These are phyloP conservation scores for Drosophila pallidifrons DNA, from an alignment of 1,140 invertebrate species.

Conservation along the genomic window DNA sequence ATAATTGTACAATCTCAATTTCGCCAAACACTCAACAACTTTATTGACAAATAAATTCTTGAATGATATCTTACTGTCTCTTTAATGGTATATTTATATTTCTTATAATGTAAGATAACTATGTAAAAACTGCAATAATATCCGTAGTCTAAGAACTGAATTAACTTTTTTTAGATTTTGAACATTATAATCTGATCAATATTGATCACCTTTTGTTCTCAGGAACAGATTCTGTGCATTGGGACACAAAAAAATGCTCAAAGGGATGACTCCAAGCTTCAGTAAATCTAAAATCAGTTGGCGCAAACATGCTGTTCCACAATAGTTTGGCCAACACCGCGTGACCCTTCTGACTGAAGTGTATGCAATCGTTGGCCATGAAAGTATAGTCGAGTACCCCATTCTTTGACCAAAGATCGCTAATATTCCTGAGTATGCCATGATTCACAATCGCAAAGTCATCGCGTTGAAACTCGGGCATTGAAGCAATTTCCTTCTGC, in stretches of 20 bases:
- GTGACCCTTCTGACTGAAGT: slow-evolving; percentile 88
- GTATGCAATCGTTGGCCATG: slow-evolving; percentile 90
- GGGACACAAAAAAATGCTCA: slow-evolving; percentile 32
- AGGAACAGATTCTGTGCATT: slow-evolving; percentile 4
- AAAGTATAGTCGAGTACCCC: slow-evolving; percentile 86
- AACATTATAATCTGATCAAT: background rate
- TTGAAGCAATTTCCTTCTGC: slow-evolving; percentile 72
- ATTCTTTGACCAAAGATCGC: slow-evolving; percentile 82
- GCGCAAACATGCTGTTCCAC: slow-evolving; percentile 88
- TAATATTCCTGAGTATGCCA: slow-evolving; percentile 82
- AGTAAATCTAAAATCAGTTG: slow-evolving; percentile 54
- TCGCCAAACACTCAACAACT: too few relatives aligned
- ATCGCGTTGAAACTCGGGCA: slow-evolving; percentile 69
- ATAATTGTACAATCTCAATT: too few relatives aligned
- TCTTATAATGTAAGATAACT: too few relatives aligned
- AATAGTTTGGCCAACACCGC: slow-evolving; percentile 85
- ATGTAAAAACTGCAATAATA: too few relatives aligned
- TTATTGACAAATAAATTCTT: too few relatives aligned
- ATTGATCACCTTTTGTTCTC: slow-evolving; percentile 13
- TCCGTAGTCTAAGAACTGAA: too few relatives aligned
- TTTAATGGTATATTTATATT: too few relatives aligned
- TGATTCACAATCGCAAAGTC: slow-evolving; percentile 88
- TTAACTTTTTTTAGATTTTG: too few relatives aligned
- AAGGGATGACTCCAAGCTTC: slow-evolving; percentile 32
- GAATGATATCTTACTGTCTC: too few relatives aligned